Percentiles rank a stretch among this genome's conserved stretches.
These are phyloP conservation scores for Chromis chromis DNA, from an alignment of 2,797 vertebrate genomes.

Conservation along the genomic window DNA sequence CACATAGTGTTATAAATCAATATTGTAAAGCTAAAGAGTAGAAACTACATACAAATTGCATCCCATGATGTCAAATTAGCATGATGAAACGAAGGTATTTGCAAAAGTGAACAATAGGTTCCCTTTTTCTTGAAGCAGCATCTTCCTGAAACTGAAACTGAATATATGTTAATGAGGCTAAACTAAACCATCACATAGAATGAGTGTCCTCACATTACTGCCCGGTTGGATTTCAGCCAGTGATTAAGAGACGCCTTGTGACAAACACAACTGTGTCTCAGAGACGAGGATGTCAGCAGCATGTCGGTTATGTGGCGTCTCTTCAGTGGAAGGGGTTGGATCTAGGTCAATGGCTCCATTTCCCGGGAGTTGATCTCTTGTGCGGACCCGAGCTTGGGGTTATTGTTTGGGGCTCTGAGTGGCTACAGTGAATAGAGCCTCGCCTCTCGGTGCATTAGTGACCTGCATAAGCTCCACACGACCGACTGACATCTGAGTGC, in stretches of 20 bases:
- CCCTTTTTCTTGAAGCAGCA: not conserved
- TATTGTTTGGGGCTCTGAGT: conserved; percentile 67
- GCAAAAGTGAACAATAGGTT: not conserved
- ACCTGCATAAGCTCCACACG: conserved; percentile 76
- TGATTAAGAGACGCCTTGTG: conserved; percentile 20
- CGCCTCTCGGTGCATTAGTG: conserved; percentile 75
- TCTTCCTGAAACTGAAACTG: not conserved
- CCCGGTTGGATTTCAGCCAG: not conserved
- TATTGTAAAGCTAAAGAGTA: not conserved
- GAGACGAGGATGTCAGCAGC: conserved; percentile 50
- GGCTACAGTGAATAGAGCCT: conserved; percentile 61
- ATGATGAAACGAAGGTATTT: not conserved
- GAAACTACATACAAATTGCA: not conserved
- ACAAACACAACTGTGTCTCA: conserved; percentile 22
- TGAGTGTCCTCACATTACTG: not conserved
- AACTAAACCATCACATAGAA: not conserved
- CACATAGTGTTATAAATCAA: too few relatives aligned
- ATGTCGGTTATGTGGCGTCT: conserved; percentile 30
- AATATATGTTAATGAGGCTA: not conserved
- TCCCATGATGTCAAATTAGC: not conserved
- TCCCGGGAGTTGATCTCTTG: conserved; percentile 63
- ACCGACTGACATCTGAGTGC: conserved; percentile 75
- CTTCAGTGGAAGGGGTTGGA: conserved; percentile 53
- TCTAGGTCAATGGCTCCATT: conserved; percentile 80
- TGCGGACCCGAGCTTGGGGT: conserved; percentile 53